A percentile compares a stretch with the other conserved stretches of the same genome.
These are phyloP conservation scores for Gila orcuttii DNA, from an alignment of 2,113 vertebrate genomes.

Conservation along the genomic window DNA sequence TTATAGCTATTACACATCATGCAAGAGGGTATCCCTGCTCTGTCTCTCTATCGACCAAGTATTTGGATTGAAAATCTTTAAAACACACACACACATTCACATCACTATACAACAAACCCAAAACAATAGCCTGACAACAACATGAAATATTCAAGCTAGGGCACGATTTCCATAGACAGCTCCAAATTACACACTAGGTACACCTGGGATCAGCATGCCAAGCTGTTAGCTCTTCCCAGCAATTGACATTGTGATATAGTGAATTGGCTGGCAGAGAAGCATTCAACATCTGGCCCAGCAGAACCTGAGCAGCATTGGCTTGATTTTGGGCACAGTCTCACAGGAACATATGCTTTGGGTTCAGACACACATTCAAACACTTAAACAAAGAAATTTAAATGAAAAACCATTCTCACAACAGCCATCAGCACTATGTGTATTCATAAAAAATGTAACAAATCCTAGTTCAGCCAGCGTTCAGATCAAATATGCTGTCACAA, in stretches of 20 bases:
- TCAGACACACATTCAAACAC: constrained; percentile 34
- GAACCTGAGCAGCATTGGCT: constrained; percentile 1
- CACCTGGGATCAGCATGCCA: constrained; percentile 28
- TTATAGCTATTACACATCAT: neutral
- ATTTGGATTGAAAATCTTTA: neutral
- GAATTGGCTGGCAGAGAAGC: neutral
- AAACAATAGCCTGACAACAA: constrained; percentile 1
- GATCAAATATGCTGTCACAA: constrained; percentile 20
- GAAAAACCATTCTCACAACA: constrained; percentile 1
- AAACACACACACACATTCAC: neutral
- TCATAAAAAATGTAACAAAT: constrained; percentile 4
- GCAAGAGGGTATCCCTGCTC: neutral
- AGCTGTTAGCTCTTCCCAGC: constrained; percentile 17
- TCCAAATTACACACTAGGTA: constrained; percentile 26
- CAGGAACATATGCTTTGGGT: constrained; percentile 33
- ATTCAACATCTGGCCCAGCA: constrained; percentile 27
- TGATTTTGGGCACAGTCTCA: constrained; percentile 8
- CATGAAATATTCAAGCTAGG: constrained; percentile 40
- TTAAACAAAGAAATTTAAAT: constrained; percentile 27
- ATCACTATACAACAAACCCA: neutral
- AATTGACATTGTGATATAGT: neutral
- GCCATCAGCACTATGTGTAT: neutral
- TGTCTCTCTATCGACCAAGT: neutral
- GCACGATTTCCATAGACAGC: constrained; percentile 15
- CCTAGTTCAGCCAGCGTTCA: constrained; percentile 6